These are phyloP conservation scores for Natrix natrix DNA, from an alignment of 2,797 vertebrate genomes.

Conservation along the genomic window DNA sequence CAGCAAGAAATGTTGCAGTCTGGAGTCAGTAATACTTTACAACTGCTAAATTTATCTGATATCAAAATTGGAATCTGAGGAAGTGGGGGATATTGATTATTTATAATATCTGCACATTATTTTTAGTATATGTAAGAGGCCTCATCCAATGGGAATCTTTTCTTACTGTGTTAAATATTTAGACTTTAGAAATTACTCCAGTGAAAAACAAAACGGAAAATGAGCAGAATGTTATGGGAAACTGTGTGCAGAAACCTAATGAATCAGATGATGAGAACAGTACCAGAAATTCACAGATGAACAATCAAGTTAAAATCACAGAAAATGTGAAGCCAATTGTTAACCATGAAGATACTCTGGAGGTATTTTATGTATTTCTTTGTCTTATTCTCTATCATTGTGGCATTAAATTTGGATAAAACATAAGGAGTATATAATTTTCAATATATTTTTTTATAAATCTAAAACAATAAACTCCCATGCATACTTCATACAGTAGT, in stretches of 20 bases:
- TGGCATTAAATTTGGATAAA: conserved; percentile 7
- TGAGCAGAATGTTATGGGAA: conserved; percentile 71
- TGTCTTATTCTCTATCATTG: neutral
- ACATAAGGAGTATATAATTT: conserved; percentile 31
- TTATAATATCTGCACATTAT: neutral
- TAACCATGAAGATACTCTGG: conserved; percentile 87
- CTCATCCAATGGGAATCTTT: neutral
- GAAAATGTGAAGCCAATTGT: conserved; percentile 74
- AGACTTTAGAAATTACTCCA: conserved; percentile 83
- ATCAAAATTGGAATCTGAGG: neutral
- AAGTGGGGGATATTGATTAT: neutral
- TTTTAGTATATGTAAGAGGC: neutral
- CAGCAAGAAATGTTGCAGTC: neutral
- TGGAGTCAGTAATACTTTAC: neutral
- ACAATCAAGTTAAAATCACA: conserved; percentile 73
- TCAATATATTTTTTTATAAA: conserved; percentile 1
- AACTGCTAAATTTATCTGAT: neutral
- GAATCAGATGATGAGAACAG: conserved; percentile 70
- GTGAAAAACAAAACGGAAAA: conserved; percentile 79
- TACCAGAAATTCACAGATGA: conserved; percentile 73
- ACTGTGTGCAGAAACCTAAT: conserved; percentile 66
- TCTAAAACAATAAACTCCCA: neutral
- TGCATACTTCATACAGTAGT: neutral
- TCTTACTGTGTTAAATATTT: conserved; percentile 23
- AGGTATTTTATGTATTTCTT: conserved; percentile 73